phyloP scores from a whole-genome alignment of 2,888 invertebrate species.

The Lycocerus yunnanus region DNA sequence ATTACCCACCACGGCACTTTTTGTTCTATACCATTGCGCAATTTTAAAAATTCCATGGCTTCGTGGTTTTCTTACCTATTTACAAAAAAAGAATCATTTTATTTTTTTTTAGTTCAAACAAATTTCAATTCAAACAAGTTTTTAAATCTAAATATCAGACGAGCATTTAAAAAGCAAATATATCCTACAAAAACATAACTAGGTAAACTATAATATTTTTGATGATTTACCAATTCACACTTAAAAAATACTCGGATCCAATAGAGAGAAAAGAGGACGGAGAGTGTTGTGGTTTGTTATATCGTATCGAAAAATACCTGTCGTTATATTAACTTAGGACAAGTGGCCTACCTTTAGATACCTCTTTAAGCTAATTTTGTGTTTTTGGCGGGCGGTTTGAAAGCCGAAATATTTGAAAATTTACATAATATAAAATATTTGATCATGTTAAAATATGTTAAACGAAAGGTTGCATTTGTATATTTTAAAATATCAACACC shows the following conservation, averaged over 20 bases:
- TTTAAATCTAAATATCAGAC: constrained; percentile 2
- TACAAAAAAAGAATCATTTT: background rate
- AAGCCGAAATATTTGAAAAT: background rate
- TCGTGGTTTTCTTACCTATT: background rate
- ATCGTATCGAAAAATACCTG: constrained; percentile 26
- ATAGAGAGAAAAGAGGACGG: background rate
- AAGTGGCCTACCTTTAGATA: constrained; percentile 28
- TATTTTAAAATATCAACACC: background rate
- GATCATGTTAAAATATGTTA: background rate
- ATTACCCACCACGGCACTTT: background rate
- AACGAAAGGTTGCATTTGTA: background rate
- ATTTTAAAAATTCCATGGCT: too few relatives aligned
- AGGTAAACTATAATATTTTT: background rate
- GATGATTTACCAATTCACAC: constrained; percentile 5
- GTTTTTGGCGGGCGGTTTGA: constrained; percentile 22
- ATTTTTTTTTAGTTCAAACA: background rate
- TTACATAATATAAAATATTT: background rate
- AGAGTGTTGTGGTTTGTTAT: constrained; percentile 3
- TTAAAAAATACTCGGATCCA: background rate
- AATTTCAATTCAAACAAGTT: background rate
- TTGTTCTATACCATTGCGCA: background rate
- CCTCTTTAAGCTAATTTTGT: constrained; percentile 34
- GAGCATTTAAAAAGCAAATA: constrained; percentile 26
- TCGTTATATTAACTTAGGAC: constrained; percentile 37
- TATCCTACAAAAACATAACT: constrained; percentile 14